Conservation (phyloP, 2,113 vertebrate species). For the Saguinus midas region DNA sequence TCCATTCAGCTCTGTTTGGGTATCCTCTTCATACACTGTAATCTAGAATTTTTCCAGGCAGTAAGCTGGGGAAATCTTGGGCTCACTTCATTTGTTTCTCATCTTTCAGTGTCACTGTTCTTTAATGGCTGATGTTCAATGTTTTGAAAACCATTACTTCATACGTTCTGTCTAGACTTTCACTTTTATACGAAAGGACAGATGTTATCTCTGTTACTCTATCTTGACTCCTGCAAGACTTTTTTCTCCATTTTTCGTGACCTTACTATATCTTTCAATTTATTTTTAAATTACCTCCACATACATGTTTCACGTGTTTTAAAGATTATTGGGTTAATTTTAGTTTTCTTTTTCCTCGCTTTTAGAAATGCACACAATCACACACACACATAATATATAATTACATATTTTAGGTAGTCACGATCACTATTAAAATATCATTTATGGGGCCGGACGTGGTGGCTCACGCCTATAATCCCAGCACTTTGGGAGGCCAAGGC, state of each 20-base stretch:
- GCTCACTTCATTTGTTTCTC: neutral
- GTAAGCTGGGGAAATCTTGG: neutral
- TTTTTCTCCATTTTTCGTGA: neutral
- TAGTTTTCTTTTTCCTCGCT: neutral
- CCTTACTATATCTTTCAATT: neutral
- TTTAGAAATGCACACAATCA: too few relatives aligned
- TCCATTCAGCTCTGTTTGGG: neutral
- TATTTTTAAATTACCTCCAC: neutral
- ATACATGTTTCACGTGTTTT: neutral
- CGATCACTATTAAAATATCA: neutral
- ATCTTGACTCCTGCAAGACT: neutral
- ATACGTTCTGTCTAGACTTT: neutral
- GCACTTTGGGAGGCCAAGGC: too few relatives aligned
- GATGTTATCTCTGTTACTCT: neutral
- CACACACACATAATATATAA: too few relatives aligned
- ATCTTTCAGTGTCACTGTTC: neutral
- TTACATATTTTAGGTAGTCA: neutral
- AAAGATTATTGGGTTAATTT: neutral
- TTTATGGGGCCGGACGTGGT: neutral
- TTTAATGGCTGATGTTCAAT: neutral
- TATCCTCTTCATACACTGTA: neutral
- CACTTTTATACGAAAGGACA: neutral
- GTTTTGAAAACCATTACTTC: neutral
- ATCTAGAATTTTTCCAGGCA: neutral
- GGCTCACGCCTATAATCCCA: too few relatives aligned